phyloP scores from a whole-genome alignment of 1,140 invertebrate species.

The Lordiphosa mommai region DNA sequence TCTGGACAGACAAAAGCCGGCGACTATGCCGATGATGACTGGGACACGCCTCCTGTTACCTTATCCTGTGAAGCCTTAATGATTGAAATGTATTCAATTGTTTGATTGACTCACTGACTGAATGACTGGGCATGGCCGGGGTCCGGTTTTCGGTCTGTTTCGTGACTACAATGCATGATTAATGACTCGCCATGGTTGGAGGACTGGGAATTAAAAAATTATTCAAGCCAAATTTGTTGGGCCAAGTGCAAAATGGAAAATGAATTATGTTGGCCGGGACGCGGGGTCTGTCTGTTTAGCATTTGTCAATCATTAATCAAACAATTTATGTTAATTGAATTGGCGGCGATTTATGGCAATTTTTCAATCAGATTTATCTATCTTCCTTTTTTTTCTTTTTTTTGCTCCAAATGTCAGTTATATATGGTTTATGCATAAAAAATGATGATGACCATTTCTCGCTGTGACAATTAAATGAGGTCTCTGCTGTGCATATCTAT shows the following conservation, averaged over 20 bases:
- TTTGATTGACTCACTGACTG: conserved; percentile 60
- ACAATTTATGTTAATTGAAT: conserved; percentile 74
- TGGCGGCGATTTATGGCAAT: conserved; percentile 67
- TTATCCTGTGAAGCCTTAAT: conserved; percentile 30
- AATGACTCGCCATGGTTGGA: conserved; percentile 42
- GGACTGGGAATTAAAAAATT: conserved; percentile 67
- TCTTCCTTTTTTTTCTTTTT: not conserved
- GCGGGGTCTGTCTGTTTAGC: conserved; percentile 43
- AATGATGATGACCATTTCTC: conserved; percentile 22
- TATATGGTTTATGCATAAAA: conserved; percentile 51
- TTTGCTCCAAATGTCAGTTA: conserved; percentile 24
- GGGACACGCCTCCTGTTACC: not conserved
- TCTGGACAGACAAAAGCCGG: conserved; percentile 8
- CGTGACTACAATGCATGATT: conserved; percentile 64
- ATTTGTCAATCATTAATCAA: conserved; percentile 71
- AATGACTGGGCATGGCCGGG: conserved; percentile 22
- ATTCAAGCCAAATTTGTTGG: conserved; percentile 40
- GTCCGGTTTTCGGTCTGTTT: conserved; percentile 11
- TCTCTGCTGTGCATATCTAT: conserved; percentile 37
- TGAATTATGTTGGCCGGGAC: conserved; percentile 55
- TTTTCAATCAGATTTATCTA: conserved; percentile 54
- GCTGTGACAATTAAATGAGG: conserved; percentile 46
- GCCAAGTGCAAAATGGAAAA: conserved; percentile 35
- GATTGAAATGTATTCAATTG: conserved; percentile 77
- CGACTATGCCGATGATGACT: conserved; percentile 8